A percentile compares a stretch with the other conserved stretches of the same genome.
phyloP scores from a whole-genome alignment of 2,888 invertebrate genomes.

The Macaria notata region DNA sequence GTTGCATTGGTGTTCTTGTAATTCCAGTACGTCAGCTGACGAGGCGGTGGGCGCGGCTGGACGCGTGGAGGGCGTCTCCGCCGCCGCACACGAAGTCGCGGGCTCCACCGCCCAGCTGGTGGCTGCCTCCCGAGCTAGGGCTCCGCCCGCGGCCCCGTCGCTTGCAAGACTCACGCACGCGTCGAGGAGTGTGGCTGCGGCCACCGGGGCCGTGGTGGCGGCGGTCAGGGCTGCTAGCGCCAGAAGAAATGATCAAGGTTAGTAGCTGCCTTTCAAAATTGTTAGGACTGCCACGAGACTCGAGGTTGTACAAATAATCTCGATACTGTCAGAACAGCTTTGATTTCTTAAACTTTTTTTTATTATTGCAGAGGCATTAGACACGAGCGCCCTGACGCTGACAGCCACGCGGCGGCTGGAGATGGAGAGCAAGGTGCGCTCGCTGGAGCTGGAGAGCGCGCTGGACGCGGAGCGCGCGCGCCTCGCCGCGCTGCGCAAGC shows the following conservation, averaged over 20 bases:
- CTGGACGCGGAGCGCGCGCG: constrained; percentile 93
- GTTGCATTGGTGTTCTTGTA: too few species aligned
- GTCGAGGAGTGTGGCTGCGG: constrained; percentile 93
- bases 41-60: constrained; percentile 92
- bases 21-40: constrained; percentile 92
- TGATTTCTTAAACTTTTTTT: too few species aligned
- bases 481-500: constrained; percentile 92
- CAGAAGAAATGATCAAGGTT: constrained; percentile 87
- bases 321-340: too few species aligned
- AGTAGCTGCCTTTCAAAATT: background rate
- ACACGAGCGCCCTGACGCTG: constrained; percentile 93
- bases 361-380: constrained; percentile 87
- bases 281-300: background rate
- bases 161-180: constrained; percentile 92
- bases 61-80: constrained; percentile 95
- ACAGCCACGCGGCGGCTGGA: constrained; percentile 97
- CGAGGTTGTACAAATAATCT: too few species aligned
- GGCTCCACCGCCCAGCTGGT: constrained; percentile 98
- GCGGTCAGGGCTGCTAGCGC: constrained; percentile 95
- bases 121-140: constrained; percentile 97
- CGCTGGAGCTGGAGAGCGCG: constrained; percentile 95
- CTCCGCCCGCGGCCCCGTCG: constrained; percentile 90
- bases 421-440: constrained; percentile 98
- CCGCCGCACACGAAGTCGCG: constrained; percentile 97
- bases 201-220: constrained; percentile 96